Evolutionary conservation across 2,113 vertebrate genomes (phyloP).

Genomic region (Cephalopholis sonnerati): DNA sequence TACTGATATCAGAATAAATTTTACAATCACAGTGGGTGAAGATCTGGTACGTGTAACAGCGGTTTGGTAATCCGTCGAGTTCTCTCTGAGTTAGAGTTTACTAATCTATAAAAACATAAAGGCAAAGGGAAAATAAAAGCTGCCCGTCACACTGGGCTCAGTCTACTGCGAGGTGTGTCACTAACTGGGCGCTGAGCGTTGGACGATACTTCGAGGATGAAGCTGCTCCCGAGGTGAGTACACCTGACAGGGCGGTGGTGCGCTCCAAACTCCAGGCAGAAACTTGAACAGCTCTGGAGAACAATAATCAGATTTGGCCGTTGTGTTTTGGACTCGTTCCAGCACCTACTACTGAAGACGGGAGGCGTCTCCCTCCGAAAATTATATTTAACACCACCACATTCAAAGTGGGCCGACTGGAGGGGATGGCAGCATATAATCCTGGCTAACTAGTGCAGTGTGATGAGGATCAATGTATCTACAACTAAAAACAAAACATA

Average conservation of each 20-base stretch:
- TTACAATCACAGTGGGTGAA: constrained; percentile 44
- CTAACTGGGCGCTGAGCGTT: background rate
- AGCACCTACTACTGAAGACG: background rate
- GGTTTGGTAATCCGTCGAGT: constrained; percentile 10
- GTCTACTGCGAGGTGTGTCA: constrained; percentile 17
- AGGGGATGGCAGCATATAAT: constrained; percentile 37
- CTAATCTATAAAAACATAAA: background rate
- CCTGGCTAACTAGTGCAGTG: constrained; percentile 38
- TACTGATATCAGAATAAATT: constrained; percentile 8
- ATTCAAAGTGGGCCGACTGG: constrained; percentile 2
- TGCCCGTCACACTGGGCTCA: constrained; percentile 10
- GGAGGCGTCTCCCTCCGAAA: background rate
- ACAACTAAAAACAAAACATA: constrained; percentile 62
- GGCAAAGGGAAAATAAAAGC: constrained; percentile 9
- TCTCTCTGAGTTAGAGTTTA: constrained; percentile 6
- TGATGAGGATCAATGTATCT: constrained; percentile 7
- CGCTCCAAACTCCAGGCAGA: constrained; percentile 6
- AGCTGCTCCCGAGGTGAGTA: background rate
- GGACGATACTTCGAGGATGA: background rate
- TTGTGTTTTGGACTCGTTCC: background rate
- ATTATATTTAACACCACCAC: background rate
- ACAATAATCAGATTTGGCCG: background rate
- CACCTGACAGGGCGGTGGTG: constrained; percentile 5
- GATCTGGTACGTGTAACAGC: constrained; percentile 22
- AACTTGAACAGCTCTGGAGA: background rate